phyloP scores from a whole-genome alignment of 2,888 invertebrate species.

The Calameuta pallipes region DNA sequence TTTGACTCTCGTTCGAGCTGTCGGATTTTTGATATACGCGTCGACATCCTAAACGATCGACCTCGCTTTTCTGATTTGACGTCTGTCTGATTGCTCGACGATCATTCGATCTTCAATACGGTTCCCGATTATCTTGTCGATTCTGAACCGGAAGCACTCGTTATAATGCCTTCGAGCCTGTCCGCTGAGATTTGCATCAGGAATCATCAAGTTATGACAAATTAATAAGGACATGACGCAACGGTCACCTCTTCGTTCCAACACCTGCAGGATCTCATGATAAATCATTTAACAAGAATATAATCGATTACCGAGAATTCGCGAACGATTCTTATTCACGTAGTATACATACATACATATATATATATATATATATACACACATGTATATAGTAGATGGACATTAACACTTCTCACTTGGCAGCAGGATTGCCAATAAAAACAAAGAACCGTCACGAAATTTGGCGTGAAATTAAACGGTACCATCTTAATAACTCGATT shows the following conservation, averaged over 20 bases:
- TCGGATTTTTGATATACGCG: neutral
- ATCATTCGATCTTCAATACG: neutral
- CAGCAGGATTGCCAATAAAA: neutral
- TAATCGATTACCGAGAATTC: neutral
- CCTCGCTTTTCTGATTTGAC: neutral
- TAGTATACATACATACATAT: neutral
- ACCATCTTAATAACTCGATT: neutral
- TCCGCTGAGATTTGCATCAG: neutral
- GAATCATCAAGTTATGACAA: neutral
- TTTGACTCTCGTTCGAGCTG: neutral
- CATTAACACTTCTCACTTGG: neutral
- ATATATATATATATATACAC: no score
- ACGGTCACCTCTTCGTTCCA: neutral
- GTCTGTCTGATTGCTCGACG: neutral
- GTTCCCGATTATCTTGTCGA: neutral
- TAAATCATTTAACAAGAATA: neutral
- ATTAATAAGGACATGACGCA: neutral
- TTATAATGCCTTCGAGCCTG: neutral
- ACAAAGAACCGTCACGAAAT: neutral
- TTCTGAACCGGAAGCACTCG: neutral
- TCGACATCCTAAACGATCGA: neutral
- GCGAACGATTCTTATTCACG: neutral
- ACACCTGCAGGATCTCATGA: neutral
- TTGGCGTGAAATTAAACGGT: neutral
- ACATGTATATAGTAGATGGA: neutral